phyloP scores from a whole-genome alignment of 2,888 invertebrate species.

The Linyphia triangularis region DNA sequence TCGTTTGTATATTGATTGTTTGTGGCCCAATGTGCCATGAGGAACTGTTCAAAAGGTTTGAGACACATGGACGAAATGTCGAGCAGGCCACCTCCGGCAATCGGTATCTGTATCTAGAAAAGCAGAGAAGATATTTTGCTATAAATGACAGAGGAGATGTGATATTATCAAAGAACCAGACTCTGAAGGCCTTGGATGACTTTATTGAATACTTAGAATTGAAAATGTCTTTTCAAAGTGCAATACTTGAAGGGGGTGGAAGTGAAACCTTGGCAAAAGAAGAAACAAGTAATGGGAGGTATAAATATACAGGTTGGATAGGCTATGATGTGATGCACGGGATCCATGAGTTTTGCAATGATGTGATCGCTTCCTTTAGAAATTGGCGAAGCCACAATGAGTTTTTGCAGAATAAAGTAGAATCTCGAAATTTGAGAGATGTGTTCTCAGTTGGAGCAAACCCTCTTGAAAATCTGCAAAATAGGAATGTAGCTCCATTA shows the following conservation, averaged over 20 bases:
- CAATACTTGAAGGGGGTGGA: background rate
- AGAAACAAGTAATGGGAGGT: background rate
- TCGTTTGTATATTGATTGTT: background rate
- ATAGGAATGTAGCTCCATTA: too few relatives aligned
- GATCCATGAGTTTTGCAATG: background rate
- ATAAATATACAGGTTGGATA: background rate
- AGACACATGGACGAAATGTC: background rate
- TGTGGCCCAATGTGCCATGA: background rate
- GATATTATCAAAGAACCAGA: background rate
- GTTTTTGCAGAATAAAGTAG: background rate
- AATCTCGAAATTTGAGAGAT: too few relatives aligned
- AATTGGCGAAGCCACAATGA: background rate
- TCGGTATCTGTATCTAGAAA: background rate
- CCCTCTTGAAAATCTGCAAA: too few relatives aligned
- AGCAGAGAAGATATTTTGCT: background rate
- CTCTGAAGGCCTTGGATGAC: background rate
- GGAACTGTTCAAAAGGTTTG: background rate
- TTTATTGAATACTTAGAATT: background rate
- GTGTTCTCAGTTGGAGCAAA: background rate
- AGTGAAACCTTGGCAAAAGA: background rate
- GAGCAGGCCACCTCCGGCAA: background rate
- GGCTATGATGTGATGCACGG: background rate
- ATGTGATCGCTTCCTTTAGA: background rate
- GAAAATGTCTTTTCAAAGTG: background rate
- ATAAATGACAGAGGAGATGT: background rate